Evolutionary conservation across 1,140 invertebrate species (phyloP).

Genomic region (Drosophila bocki): DNA sequence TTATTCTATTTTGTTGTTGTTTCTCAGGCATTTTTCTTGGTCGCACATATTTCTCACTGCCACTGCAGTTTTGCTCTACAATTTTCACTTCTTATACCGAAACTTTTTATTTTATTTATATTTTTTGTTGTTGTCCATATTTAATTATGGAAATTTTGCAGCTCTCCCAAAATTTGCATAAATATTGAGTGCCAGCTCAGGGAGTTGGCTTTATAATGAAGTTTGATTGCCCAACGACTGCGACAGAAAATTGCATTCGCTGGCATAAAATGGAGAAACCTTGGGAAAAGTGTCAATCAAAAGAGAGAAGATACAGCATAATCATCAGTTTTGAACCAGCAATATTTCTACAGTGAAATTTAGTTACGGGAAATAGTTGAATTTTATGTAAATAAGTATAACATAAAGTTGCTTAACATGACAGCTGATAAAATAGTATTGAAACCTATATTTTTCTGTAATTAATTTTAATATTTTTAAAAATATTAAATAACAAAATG

Average conservation of each 20-base stretch:
- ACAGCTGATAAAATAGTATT: too few species aligned
- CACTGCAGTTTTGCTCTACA: constrained; percentile 48
- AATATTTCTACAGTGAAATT: too few species aligned
- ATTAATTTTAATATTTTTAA: neutral
- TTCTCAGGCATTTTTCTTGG: constrained; percentile 57
- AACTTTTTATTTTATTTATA: constrained; percentile 24
- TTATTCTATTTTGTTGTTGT: constrained; percentile 26
- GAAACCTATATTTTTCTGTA: neutral
- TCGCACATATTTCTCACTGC: constrained; percentile 58
- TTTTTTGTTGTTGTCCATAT: constrained; percentile 49
- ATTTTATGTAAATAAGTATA: neutral
- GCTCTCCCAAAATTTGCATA: constrained; percentile 63
- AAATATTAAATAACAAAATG: neutral
- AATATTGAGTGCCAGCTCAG: constrained; percentile 67
- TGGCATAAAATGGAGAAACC: neutral
- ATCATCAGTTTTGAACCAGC: neutral
- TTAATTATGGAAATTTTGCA: constrained; percentile 78
- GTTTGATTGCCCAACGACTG: constrained; percentile 38
- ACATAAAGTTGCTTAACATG: neutral
- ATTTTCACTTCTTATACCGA: constrained; percentile 54
- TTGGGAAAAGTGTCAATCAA: constrained; percentile 12
- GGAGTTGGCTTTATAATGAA: constrained; percentile 55
- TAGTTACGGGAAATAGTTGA: neutral
- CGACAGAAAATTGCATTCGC: constrained; percentile 21
- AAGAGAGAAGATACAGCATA: neutral